Percentiles rank a stretch among this genome's conserved stretches.
Conservation (phyloP, 2,888 invertebrate species). For the Myopa tessellatipennis region DNA sequence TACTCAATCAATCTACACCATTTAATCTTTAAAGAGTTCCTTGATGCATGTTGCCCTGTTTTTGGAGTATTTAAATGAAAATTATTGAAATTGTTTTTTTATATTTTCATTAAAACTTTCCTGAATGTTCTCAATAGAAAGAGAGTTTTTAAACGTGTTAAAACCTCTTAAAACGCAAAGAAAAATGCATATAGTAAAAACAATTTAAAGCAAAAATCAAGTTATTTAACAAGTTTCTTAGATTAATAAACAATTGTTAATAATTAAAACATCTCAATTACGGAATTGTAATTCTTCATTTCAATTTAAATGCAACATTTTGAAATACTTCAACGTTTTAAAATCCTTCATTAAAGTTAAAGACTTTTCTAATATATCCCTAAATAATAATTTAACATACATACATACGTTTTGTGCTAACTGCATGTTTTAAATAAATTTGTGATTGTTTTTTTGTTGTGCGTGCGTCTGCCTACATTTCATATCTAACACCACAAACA, state of each 20-base stretch:
- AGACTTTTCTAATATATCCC: not conserved
- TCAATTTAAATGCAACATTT: no score
- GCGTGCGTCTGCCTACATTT: slow-evolving; percentile 25
- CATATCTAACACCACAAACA: slow-evolving; percentile 40
- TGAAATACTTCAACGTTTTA: no score
- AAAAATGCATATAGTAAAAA: no score
- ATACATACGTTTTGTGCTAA: slow-evolving; percentile 51
- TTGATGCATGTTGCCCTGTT: not conserved
- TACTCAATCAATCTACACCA: not conserved
- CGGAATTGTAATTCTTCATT: no score
- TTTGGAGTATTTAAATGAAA: not conserved
- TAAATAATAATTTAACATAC: not conserved
- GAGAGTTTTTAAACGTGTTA: no score
- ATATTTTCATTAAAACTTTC: not conserved
- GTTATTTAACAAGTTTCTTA: no score
- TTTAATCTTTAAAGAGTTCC: not conserved
- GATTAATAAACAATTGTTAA: no score
- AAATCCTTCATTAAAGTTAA: not conserved
- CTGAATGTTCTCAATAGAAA: not conserved
- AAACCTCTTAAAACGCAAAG: no score
- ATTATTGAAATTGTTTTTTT: not conserved
- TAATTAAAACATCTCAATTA: no score
- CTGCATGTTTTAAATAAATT: slow-evolving; percentile 58
- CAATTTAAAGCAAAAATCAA: no score
- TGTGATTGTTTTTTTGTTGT: slow-evolving; percentile 49